Evolutionary conservation across 2,888 invertebrate genomes (phyloP), one percentile per base, ranked within the genome.

Genomic region (Doris montereyensis): DNA sequence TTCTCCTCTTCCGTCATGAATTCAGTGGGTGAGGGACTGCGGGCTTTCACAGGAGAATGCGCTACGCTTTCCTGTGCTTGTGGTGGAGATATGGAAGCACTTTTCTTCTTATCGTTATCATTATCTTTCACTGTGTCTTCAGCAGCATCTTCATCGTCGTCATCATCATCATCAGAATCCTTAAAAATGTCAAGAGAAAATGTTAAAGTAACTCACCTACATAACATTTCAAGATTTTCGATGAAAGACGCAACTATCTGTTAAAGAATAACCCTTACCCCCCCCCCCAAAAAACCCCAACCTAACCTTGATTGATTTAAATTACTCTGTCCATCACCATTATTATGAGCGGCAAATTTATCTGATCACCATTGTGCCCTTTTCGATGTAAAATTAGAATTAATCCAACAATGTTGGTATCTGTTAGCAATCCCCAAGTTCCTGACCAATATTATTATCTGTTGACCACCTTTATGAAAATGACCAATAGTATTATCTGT

Each of bases 1-100:
- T 88, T 89, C 77, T 92, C 91, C 84, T 92, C 91, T 82, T 91
- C 91, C 13, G 90, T 89, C 85, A 89, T 89, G 74, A 84, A 83
- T 17, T 81, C 82, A 60, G 84, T 87, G 57, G 90, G 90, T 30
- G 91, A 88, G 2, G 89, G 88, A 52, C 84, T 85, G 32, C 86
- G 82, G n/a, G n/a, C n/a, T 79, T 86, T 87, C 21, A 8, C n/a
- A 58, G 28, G 8, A 62, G 3, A 41, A 60, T 21, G 57, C 71
- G 17, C 72, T 81, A 76, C 76, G 26, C 78, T 72, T 35, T 78
- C 79, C 17, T 82, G 82, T 32, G 80, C 81, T 35, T n/a, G 52
- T 71, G 21, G 28, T 28, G 79, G 73, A 8, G 83, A 80, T n/a
- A n/a, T n/a, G n/a, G n/a, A n/a, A n/a, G n/a, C n/a, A n/a, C n/a